Percentiles rank a stretch among this genome's conserved stretches.
phyloP scores from a whole-genome alignment of 2,113 vertebrate genomes.

The Tiliqua scincoides region DNA sequence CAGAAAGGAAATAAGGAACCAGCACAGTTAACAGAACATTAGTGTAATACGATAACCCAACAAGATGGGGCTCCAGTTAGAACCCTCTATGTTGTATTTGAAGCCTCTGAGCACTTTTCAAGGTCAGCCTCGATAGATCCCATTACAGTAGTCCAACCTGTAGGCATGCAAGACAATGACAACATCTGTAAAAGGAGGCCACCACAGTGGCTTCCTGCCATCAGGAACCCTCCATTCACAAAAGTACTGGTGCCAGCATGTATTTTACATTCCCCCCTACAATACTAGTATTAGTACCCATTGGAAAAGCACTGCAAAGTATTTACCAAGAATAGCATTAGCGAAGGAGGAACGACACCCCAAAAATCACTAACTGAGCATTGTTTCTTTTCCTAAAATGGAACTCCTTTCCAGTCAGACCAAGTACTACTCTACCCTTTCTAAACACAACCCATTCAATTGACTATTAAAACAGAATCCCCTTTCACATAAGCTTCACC shows the following conservation, averaged over 20 bases:
- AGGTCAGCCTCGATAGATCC: no score
- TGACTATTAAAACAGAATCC: constrained; percentile 2
- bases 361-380: background rate
- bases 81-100: no score
- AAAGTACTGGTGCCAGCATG: background rate
- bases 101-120: no score
- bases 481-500: background rate
- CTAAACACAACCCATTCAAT: background rate
- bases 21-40: no score
- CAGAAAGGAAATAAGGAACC: no score
- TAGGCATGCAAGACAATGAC: no score
- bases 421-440: background rate
- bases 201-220: background rate
- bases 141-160: no score
- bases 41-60: no score
- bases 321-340: background rate
- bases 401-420: background rate
- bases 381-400: background rate
- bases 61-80: no score
- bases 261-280: background rate
- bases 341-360: no score
- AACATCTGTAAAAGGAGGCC: no score
- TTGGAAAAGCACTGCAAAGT: background rate
- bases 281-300: background rate
- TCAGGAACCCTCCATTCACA: background rate